Percentiles rank a stretch among this genome's conserved stretches.
These are phyloP conservation scores for Drosophila sp. DNA, from an alignment of 1,140 invertebrate genomes.

Conservation along the genomic window DNA sequence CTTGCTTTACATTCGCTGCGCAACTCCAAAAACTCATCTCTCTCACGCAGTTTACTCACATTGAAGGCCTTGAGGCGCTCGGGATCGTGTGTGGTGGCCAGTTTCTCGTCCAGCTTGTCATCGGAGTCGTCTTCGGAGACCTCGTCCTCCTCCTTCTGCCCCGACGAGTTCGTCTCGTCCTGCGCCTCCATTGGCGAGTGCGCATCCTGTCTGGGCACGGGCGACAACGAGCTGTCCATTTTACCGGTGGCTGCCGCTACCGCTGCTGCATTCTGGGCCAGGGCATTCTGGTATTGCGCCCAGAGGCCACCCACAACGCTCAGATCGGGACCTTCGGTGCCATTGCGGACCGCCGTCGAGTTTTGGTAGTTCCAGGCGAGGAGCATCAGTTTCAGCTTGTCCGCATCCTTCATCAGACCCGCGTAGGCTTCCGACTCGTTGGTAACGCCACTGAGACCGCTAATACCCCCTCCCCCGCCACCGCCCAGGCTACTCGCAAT, in stretches of 20 bases:
- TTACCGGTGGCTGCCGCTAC: slow-evolving; percentile 70
- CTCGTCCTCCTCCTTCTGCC: slow-evolving; percentile 97
- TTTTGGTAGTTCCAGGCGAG: slow-evolving; percentile 93
- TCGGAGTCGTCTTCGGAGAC: slow-evolving; percentile 96
- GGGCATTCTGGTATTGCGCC: slow-evolving; percentile 89
- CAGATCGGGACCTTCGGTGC: slow-evolving; percentile 82
- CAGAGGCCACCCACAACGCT: slow-evolving; percentile 89
- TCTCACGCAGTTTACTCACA: slow-evolving; percentile 87
- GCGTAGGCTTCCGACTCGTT: slow-evolving; percentile 80
- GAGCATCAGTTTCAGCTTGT: slow-evolving; percentile 93
- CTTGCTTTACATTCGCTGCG: slow-evolving; percentile 73
- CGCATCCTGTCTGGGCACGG: slow-evolving; percentile 73
- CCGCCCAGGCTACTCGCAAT: slow-evolving; percentile 52
- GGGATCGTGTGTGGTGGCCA: slow-evolving; percentile 93
- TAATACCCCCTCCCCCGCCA: slow-evolving; percentile 48
- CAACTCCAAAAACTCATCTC: slow-evolving; percentile 32
- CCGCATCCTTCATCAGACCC: slow-evolving; percentile 90
- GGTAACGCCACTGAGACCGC: slow-evolving; percentile 16
- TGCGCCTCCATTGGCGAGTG: slow-evolving; percentile 88
- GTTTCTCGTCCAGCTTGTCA: slow-evolving; percentile 93
- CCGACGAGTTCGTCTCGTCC: slow-evolving; percentile 96
- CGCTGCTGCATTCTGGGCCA: slow-evolving; percentile 78
- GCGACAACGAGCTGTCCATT: slow-evolving; percentile 78
- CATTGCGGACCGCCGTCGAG: slow-evolving; percentile 86
- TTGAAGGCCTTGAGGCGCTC: slow-evolving; percentile 98